phyloP scores from a whole-genome alignment of 2,888 invertebrate genomes.

The Steinernema hermaphroditum region DNA sequence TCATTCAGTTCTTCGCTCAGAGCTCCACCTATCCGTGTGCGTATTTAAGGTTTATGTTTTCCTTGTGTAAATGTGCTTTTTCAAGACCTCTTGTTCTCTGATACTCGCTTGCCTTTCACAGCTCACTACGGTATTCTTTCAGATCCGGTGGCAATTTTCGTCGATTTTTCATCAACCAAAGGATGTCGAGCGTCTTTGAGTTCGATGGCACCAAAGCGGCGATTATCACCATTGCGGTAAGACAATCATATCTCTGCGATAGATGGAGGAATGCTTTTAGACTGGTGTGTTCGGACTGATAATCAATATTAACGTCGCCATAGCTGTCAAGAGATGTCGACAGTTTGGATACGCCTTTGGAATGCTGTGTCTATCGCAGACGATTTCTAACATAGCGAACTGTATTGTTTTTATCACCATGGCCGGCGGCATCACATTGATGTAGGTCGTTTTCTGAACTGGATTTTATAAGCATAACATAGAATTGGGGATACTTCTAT shows the following conservation, averaged over 20 bases:
- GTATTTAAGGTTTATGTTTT: too few species aligned
- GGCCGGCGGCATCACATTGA: not conserved
- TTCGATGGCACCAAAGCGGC: constrained; percentile 5
- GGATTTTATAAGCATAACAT: too few species aligned
- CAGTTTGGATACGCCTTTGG: not conserved
- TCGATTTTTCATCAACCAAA: too few species aligned
- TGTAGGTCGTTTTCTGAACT: too few species aligned
- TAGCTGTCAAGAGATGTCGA: not conserved
- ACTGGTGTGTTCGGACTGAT: not conserved
- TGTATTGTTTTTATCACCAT: not conserved
- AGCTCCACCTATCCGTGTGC: too few species aligned
- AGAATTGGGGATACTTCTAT: too few species aligned
- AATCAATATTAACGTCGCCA: not conserved
- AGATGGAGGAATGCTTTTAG: not conserved
- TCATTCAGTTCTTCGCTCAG: too few species aligned
- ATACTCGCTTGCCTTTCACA: too few species aligned
- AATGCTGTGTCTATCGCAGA: not conserved
- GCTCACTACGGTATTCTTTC: too few species aligned
- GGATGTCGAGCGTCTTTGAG: not conserved
- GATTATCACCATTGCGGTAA: not conserved
- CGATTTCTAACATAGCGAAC: not conserved
- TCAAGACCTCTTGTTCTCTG: too few species aligned
- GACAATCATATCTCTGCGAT: not conserved
- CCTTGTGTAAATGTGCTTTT: too few species aligned
- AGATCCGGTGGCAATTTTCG: too few species aligned